Evolutionary conservation across 2,888 invertebrate species (phyloP).

Genomic region (Scaptomyza tumidula): DNA sequence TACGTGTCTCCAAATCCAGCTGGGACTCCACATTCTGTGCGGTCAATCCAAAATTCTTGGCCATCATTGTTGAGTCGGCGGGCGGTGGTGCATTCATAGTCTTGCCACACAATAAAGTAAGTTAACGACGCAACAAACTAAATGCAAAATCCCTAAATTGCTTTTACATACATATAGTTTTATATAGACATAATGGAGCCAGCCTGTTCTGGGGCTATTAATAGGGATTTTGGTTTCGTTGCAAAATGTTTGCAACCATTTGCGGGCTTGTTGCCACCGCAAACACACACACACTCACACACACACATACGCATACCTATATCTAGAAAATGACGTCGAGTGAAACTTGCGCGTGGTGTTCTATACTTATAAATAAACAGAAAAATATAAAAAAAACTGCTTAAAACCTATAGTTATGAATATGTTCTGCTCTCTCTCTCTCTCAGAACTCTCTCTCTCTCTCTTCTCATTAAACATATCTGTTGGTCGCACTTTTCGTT

Average conservation of each 20-base stretch:
- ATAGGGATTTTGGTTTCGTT: conserved; percentile 51
- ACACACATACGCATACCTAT: background rate
- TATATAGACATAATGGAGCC: conserved; percentile 41
- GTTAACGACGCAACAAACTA: conserved; percentile 59
- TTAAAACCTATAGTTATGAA: conserved; percentile 49
- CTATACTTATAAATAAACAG: conserved; percentile 47
- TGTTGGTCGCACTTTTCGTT: conserved; percentile 62
- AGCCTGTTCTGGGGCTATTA: conserved; percentile 49
- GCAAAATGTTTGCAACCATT: conserved; percentile 62
- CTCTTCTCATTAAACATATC: conserved; percentile 37
- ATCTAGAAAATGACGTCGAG: conserved; percentile 66
- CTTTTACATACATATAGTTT: background rate
- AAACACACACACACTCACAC: background rate
- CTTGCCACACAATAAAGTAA: conserved; percentile 95
- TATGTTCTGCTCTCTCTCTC: conserved; percentile 21
- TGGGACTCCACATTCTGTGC: conserved; percentile 99
- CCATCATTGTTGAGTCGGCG: conserved; percentile 98
- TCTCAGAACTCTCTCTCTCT: background rate
- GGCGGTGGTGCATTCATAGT: conserved; percentile 98
- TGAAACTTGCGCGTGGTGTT: conserved; percentile 33
- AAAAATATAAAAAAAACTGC: no score
- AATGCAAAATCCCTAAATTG: conserved; percentile 34
- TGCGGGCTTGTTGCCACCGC: conserved; percentile 64
- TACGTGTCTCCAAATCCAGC: conserved; percentile 98
- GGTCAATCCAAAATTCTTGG: conserved; percentile 98